Conservation (phyloP, 2,888 invertebrate genomes). For the Drosophila kanekoi region DNA sequence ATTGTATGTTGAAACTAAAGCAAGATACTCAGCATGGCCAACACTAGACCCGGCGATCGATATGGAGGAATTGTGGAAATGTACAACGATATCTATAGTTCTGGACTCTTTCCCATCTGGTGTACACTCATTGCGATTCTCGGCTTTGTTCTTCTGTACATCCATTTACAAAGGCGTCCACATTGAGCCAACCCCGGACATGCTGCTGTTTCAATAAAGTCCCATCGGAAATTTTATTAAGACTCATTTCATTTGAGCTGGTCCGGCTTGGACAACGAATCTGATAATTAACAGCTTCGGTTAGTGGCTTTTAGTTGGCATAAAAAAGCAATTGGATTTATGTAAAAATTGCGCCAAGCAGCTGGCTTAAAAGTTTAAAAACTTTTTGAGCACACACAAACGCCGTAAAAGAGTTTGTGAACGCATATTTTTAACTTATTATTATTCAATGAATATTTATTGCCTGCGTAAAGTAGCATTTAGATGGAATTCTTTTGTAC, state of each 20-base stretch:
- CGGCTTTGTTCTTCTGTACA: constrained; percentile 20
- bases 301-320: no score
- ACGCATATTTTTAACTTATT: no score
- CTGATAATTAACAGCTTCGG: no score
- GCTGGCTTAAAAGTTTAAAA: no score
- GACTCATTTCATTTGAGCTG: no score
- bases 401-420: no score
- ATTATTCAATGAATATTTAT: no score
- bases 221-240: not conserved
- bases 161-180: constrained; percentile 5
- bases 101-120: constrained; percentile 33
- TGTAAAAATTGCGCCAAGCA: no score
- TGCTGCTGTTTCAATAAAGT: constrained; percentile 8
- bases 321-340: no score
- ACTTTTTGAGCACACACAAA: no score
- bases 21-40: constrained; percentile 14
- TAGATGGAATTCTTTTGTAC: not conserved
- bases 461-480: not conserved
- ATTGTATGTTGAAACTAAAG: constrained; percentile 6
- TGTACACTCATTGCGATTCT: constrained; percentile 34
- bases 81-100: constrained; percentile 48
- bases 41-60: not conserved
- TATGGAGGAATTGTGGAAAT: constrained; percentile 47
- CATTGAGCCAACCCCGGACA: not conserved
- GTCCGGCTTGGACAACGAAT: no score